A percentile compares a stretch with the other conserved stretches of the same genome.
Evolutionary conservation across 2,113 vertebrate species (phyloP).

Genomic region (Myiozetetes cayanensis): DNA sequence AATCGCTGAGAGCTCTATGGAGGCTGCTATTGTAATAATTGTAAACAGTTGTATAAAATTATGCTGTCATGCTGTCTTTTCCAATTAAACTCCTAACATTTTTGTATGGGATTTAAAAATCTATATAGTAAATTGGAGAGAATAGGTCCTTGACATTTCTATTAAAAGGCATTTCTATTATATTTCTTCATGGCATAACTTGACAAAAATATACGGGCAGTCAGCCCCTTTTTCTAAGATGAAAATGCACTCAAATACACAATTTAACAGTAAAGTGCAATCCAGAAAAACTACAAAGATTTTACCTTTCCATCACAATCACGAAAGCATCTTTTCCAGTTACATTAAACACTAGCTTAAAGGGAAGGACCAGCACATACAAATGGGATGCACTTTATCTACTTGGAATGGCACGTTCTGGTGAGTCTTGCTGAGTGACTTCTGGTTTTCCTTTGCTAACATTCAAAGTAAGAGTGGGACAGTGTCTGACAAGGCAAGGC

Average conservation of each 20-base stretch:
- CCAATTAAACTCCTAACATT: constrained; percentile 13
- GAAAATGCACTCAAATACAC: background rate
- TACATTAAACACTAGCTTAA: background rate
- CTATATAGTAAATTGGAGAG: background rate
- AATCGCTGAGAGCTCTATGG: background rate
- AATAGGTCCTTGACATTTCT: constrained; percentile 16
- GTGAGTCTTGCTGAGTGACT: background rate
- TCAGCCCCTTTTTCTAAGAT: background rate
- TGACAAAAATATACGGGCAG: background rate
- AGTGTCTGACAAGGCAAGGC: background rate
- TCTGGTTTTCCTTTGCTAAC: background rate
- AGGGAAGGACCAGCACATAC: background rate
- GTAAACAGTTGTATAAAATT: constrained; percentile 31
- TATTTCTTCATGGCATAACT: constrained; percentile 5
- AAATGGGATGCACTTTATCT: background rate
- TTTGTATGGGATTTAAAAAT: constrained; percentile 5
- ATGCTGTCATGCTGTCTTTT: constrained; percentile 37
- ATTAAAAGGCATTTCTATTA: constrained; percentile 21
- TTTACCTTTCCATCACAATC: background rate
- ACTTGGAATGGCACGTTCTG: background rate
- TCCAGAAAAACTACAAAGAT: background rate
- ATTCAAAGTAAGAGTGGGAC: fast-evolving
- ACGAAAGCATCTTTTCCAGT: background rate
- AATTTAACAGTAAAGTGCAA: background rate
- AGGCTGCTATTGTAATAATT: constrained; percentile 33